Base-by-base conservation (phyloP, 2,113 vertebrate genomes). In the Daphoenositta chrysoptera region DNA sequence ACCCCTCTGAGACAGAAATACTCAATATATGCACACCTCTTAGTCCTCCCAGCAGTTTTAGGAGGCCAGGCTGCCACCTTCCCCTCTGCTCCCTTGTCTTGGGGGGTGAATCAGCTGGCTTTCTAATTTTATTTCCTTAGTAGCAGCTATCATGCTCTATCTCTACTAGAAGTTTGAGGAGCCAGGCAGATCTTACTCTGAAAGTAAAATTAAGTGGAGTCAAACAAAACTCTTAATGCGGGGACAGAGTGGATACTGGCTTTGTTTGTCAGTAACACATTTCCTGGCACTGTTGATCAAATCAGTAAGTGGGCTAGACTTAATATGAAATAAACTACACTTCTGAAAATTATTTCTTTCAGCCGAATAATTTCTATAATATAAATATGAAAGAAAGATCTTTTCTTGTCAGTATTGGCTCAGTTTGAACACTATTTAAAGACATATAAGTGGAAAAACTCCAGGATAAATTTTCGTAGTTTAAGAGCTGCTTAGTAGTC, bases 91-190 rank as follows among this genome's bases (percentile, higher is more conserved):
- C 11, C 12, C 26, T 75, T 39, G 26, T 56, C 24, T 63, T 12
- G 8, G 20, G 53, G 13, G 27, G 3, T 0, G 4, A 39, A 71
- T 44, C 31, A 39, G 2, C 9, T 53, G 37, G 3, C 26, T 81
- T 58, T 45, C 20, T 42, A 15, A 26, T 39, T 76, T 60, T 18
- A 20, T 77, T 81, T 81, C 31, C 17, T 20, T 23, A 17, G 19
- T 15, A 50, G 23, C 2, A 5, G 10, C 15, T 78, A 26, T 33
- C 30, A 14, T 1, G 3, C 6, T 57, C 15, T 37, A 3, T 15
- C 24, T 73, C 58, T 63, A 1, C n/a, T 10, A 35, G 30, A 63
- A 39, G 6, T 54, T 19, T 24, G n/a, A 28, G 24, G 19, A 69
- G 8, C n/a, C 16, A 56, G n/a, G 13, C 15, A 83, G 45, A 48